Conservation (phyloP, 2,113 vertebrate genomes). For the Loxodonta africana region DNA sequence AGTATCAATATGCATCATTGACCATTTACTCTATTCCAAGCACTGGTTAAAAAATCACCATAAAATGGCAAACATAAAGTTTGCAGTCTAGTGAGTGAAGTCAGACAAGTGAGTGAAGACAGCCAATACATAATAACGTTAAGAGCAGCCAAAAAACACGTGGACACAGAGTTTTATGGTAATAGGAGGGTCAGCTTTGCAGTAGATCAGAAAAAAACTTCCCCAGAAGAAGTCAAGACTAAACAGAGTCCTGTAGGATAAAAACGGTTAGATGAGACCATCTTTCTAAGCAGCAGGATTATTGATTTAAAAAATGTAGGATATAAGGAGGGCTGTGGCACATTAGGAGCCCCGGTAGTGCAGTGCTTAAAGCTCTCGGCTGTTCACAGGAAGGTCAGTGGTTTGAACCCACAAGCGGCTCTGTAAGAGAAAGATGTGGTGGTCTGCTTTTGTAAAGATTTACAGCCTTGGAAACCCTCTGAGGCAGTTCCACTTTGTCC, state of each 20-base stretch:
- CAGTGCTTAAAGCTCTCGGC: too few species aligned
- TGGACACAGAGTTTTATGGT: not conserved
- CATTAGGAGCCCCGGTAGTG: too few species aligned
- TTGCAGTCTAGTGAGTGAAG: slow-evolving; percentile 38
- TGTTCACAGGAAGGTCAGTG: too few species aligned
- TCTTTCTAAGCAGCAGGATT: not conserved
- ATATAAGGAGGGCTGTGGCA: not conserved
- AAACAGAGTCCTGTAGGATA: not conserved
- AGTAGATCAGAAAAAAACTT: not conserved
- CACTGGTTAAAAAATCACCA: not conserved
- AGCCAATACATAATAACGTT: not conserved
- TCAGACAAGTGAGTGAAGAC: not conserved
- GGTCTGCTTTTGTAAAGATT: too few species aligned
- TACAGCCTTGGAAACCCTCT: too few species aligned
- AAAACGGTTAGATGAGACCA: not conserved
- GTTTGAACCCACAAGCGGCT: too few species aligned
- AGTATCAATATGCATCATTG: slow-evolving; percentile 32
- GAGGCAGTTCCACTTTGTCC: too few species aligned
- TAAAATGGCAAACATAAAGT: not conserved
- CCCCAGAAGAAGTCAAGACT: not conserved
- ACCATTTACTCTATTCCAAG: not conserved
- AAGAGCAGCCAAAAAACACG: not conserved
- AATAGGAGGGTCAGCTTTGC: not conserved
- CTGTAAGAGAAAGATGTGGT: too few species aligned
- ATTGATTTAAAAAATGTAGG: not conserved